Evolutionary conservation across 2,888 invertebrate genomes (phyloP).

Genomic region (Eristalis tenax): DNA sequence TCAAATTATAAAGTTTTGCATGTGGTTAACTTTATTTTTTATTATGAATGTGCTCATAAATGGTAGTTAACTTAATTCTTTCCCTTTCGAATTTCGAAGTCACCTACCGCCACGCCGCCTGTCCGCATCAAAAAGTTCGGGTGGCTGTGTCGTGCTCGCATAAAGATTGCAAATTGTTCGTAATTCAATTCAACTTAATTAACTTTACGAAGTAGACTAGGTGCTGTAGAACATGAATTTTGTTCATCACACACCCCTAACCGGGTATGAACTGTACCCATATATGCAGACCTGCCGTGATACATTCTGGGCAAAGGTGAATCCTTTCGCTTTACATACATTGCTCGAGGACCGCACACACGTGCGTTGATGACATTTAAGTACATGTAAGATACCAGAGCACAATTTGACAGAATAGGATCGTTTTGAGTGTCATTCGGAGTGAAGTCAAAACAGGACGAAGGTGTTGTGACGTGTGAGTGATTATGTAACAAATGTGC

Average conservation of each 20-base stretch:
- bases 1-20: not conserved
- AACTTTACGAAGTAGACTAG: constrained; percentile 10
- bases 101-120: not conserved
- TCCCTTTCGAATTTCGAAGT: not conserved
- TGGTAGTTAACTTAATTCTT: not conserved
- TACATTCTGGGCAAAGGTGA: not conserved
- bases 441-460: not conserved
- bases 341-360: not conserved
- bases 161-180: constrained; percentile 12
- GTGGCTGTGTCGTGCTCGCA: not conserved
- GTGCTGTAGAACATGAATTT: not conserved
- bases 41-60: not conserved
- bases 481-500: constrained; percentile 27
- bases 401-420: constrained; percentile 35
- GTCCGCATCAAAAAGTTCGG: not conserved
- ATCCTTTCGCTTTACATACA: constrained; percentile 5
- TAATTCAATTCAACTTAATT: constrained; percentile 45
- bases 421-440: constrained; percentile 28
- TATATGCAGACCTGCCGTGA: too few species aligned
- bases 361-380: not conserved
- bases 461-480: constrained; percentile 34
- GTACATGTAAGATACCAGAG: constrained; percentile 6
- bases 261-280: not conserved
- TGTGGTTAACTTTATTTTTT: not conserved
- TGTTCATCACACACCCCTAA: not conserved